Base-by-base conservation (phyloP, 2,888 invertebrate genomes). In the Prosapia bicincta region DNA sequence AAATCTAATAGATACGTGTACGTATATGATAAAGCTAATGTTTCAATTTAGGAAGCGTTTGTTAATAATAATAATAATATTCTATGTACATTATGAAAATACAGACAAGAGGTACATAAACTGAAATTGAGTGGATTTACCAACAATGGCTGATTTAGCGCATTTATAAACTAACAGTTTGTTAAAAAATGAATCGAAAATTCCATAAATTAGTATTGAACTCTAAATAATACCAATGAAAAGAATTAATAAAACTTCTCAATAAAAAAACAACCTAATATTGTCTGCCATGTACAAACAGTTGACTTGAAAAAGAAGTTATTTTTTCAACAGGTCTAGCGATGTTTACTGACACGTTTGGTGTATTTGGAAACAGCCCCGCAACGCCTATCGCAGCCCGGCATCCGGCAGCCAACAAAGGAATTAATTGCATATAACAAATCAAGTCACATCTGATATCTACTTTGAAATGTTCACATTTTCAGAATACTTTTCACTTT, bases 381-480 rank as follows among this genome's bases (percentile, higher is more conserved):
- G 38, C 13, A 7, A 15, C 15, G 38, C 13, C 38, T 38, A 38
- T 38, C 38, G 3, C 38, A 13, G 13, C 38, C 38, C 38, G 38
- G 38, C 38, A 38, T 38, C 38, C 38, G 15, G 15, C 38, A 13
- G 38, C 10, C 38, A 38, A 54, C 54, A 54, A 54, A 54, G 20
- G 54, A 54, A 54, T 54, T 54, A 54, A 54, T 54, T 20, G 54
- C 54, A 54, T 20, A 54, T 54, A 54, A 54, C 54, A 54, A 54
- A 54, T 54, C 54, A 54, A 54, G 54, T 54, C 54, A 54, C 54
- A 54, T 54, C 54, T 54, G 54, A 54, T 54, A 54, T 54, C 54
- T 54, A 20, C 54, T n/a, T n/a, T 20, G 20, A 54, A 20, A 54
- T 15, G 38, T 13, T 15, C 38, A 38, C 54, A 54, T 54, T 20